phyloP scores from a whole-genome alignment of 2,113 vertebrate species.

The Nothoprocta perdicaria region DNA sequence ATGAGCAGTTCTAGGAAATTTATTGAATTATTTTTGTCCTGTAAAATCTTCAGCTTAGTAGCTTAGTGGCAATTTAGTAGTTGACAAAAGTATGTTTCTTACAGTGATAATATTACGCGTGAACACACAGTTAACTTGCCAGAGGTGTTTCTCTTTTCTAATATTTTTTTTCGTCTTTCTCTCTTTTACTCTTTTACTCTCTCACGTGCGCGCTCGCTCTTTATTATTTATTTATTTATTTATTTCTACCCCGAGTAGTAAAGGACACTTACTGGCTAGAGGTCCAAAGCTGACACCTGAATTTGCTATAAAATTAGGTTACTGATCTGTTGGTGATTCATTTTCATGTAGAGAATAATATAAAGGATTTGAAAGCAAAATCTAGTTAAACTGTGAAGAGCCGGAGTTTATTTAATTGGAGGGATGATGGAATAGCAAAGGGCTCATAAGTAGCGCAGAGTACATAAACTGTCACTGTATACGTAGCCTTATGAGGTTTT shows the following conservation, averaged over 20 bases:
- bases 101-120: background rate
- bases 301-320: background rate
- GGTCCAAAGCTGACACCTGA: background rate
- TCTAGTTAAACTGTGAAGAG: background rate
- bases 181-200: no score
- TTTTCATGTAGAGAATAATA: background rate
- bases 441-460: background rate
- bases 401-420: background rate
- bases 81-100: background rate
- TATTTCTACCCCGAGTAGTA: no score
- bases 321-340: background rate
- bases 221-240: background rate
- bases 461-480: background rate
- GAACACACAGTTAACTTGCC: background rate
- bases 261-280: background rate
- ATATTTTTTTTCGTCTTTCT: background rate
- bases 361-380: background rate
- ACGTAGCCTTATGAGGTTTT: background rate
- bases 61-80: background rate
- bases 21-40: background rate
- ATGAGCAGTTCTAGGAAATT: background rate
- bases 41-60: background rate
- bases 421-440: background rate
- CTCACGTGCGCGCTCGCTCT: no score
- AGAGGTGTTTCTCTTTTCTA: background rate